phyloP scores from a whole-genome alignment of 2,113 vertebrate genomes.

The Emydocephalus ijimae region DNA sequence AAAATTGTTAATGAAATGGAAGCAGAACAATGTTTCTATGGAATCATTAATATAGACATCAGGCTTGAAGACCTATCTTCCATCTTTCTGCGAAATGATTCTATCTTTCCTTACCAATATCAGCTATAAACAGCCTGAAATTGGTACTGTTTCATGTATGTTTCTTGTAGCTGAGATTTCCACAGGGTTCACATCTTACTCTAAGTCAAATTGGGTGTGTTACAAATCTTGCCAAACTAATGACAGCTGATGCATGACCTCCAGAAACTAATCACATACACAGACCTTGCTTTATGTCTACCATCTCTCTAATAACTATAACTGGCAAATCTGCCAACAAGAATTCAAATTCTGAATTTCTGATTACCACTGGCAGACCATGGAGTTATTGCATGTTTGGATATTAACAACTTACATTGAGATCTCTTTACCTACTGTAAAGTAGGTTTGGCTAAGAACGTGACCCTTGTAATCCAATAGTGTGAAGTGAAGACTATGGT shows the following conservation, averaged over 20 bases:
- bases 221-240: background rate
- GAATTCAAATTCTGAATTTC: background rate
- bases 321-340: background rate
- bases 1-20: rapidly evolving
- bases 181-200: background rate
- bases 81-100: background rate
- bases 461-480: background rate
- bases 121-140: background rate
- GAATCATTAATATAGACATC: background rate
- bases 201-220: background rate
- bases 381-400: background rate
- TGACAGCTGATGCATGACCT: background rate
- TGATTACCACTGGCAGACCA: background rate
- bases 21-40: conserved; percentile 19
- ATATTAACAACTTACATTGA: background rate
- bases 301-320: background rate
- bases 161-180: background rate
- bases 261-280: background rate
- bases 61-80: background rate
- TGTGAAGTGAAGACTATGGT: background rate
- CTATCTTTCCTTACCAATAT: background rate
- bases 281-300: background rate
- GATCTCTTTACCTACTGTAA: background rate
- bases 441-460: background rate
- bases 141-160: background rate